Percentiles rank a stretch among this genome's conserved stretches.
Evolutionary conservation across 2,113 vertebrate species (phyloP).

Genomic region (Zosterops lateralis): DNA sequence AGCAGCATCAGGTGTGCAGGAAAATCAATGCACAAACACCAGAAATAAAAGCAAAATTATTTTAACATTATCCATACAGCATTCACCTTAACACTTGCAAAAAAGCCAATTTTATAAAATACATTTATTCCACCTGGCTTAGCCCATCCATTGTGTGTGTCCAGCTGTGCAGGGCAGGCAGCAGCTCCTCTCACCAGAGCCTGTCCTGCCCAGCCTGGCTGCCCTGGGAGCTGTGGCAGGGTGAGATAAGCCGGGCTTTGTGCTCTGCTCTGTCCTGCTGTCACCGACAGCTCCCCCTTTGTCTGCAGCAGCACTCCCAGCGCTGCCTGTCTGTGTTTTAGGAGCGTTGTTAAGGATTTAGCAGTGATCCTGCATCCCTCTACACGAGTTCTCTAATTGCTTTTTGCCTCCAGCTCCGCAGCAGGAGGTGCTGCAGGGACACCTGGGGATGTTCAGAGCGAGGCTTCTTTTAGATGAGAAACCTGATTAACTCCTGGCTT

Average conservation of each 20-base stretch:
- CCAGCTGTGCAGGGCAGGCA: not conserved
- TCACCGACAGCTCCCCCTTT: not conserved
- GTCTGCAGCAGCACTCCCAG: not conserved
- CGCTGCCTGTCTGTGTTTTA: not conserved
- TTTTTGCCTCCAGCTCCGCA: not conserved
- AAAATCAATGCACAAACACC: not conserved
- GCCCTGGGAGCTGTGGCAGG: not conserved
- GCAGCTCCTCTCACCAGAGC: not conserved
- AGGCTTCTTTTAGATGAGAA: not conserved
- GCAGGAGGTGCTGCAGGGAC: not conserved
- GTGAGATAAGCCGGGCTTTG: not conserved
- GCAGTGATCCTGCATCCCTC: not conserved
- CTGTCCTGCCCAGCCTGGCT: not conserved
- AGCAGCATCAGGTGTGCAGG: not conserved
- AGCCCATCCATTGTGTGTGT: accelerated
- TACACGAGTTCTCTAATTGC: not conserved
- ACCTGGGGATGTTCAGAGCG: not conserved
- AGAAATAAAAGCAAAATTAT: not conserved
- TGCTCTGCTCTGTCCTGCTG: not conserved
- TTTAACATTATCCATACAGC: too few species aligned
- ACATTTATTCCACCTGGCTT: not conserved
- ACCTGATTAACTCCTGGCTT: not conserved
- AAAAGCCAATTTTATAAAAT: too few species aligned
- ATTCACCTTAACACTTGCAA: too few species aligned
- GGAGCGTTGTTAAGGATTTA: not conserved